These are phyloP conservation scores for Apocrypta bakeri DNA, from an alignment of 1,140 invertebrate species.

Conservation along the genomic window DNA sequence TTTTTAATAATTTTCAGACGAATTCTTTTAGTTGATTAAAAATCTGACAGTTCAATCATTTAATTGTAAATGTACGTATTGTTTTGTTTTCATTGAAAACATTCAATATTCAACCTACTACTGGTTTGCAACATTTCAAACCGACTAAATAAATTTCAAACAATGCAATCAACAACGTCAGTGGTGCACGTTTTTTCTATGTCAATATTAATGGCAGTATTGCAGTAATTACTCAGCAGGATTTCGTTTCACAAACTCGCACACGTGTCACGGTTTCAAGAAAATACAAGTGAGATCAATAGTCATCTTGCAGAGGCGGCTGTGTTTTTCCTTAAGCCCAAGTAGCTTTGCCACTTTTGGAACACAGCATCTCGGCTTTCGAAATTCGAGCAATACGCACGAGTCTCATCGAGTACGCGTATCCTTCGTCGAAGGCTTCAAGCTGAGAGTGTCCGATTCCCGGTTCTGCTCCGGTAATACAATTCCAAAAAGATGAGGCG, in stretches of 20 bases:
- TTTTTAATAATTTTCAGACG: too few relatives aligned
- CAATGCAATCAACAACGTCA: too few relatives aligned
- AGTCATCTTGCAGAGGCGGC: background rate
- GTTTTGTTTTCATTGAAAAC: too few relatives aligned
- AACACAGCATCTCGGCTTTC: background rate
- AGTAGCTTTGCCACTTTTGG: conserved; percentile 1
- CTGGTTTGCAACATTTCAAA: too few relatives aligned
- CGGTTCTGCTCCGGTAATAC: background rate
- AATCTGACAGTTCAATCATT: too few relatives aligned
- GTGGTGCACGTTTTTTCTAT: too few relatives aligned
- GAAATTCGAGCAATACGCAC: conserved; percentile 19
- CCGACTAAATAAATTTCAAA: too few relatives aligned
- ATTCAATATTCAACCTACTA: too few relatives aligned
- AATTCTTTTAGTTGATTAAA: too few relatives aligned
- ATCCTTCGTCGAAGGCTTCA: conserved; percentile 31
- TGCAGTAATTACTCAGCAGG: too few relatives aligned
- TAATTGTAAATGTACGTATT: too few relatives aligned
- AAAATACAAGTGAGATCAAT: conserved; percentile 18
- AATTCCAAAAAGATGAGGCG: background rate
- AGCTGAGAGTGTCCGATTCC: background rate
- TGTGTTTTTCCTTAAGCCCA: background rate
- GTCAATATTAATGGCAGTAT: too few relatives aligned
- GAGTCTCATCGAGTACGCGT: background rate
- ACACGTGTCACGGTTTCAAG: background rate
- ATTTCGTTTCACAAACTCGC: background rate